Base-by-base conservation (phyloP, 2,888 invertebrate species). In the Napeogenes inachia region DNA sequence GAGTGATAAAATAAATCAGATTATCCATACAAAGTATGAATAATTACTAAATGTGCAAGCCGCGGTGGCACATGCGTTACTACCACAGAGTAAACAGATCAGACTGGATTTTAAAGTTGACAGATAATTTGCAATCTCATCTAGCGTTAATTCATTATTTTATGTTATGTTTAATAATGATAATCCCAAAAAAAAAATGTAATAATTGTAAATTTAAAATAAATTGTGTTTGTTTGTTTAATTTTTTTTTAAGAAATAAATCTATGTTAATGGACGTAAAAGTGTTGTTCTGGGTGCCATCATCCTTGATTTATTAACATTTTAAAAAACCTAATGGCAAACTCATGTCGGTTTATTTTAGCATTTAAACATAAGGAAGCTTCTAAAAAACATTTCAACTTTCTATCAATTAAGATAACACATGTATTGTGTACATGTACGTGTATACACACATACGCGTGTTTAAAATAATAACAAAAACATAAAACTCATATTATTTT, bases 31-130 rank as follows among this genome's bases (percentile, higher is more conserved):
- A 62, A 62, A 62, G 61, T 60, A 60, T 59, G 35, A 63, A 59
- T 65, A 65, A 68, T 67, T 63, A 63, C 59, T 59, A 60, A 59
- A 65, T 63, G 45, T 61, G 53, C 56, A 55, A 63, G 67, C 65
- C 57, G 60, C 57, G 68, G 21, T 62, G 63, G 61, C 8, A 21
- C 21, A 21, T 21, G 21, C 21, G 21, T 45, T 61, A 65, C 68
- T 65, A 60, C 65, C 61, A 62, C 63, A 66, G 62, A 56, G 38
- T 38, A 54, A 30, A 57, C n/a, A 57, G 57, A 54, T 61, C 57
- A 54, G 21, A 35, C 21, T 3, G 21, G 47, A 47, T 13, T n/a
- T 47, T 47, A 47, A 47, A 47, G 6, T 47, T 21, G n/a, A 6
- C 21, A 21, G 5, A n/a, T 47, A 21, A 47, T 30, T 30, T 30